A percentile compares a stretch with the other conserved stretches of the same genome.
These are phyloP conservation scores for Philopedon plagiatum DNA, from an alignment of 2,888 invertebrate species.

Conservation along the genomic window DNA sequence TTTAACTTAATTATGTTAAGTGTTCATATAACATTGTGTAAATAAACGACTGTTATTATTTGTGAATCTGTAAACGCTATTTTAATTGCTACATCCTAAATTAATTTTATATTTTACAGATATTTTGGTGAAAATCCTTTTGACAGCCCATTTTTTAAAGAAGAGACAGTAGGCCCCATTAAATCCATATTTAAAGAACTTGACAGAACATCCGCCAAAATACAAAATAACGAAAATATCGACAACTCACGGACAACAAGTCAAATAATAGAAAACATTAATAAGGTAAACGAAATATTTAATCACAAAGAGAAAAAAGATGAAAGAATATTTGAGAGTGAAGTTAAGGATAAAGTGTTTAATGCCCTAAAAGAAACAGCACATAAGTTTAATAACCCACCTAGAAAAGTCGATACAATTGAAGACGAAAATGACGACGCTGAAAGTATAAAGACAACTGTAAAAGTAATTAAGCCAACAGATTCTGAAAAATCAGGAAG, in stretches of 20 bases:
- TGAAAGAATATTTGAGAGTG: slow-evolving; percentile 15
- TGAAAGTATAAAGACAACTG: slow-evolving; percentile 23
- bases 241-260: not conserved
- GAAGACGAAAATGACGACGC: slow-evolving; percentile 15
- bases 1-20: too few species aligned
- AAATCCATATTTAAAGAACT: slow-evolving; percentile 65
- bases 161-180: slow-evolving; percentile 71
- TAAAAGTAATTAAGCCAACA: not conserved
- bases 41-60: too few species aligned
- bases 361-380: not conserved
- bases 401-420: not conserved
- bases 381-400: not conserved
- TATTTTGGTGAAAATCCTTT: slow-evolving; percentile 83
- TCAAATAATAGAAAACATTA: not conserved
- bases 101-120: slow-evolving; percentile 65
- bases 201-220: not conserved
- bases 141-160: slow-evolving; percentile 81
- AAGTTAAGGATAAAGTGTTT: slow-evolving; percentile 17
- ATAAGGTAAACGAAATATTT: slow-evolving; percentile 31
- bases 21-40: too few species aligned
- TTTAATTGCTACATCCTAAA: not conserved
- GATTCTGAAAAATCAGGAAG: not conserved
- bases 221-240: not conserved
- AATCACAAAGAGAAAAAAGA: slow-evolving; percentile 4
- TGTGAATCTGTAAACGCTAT: too few species aligned